A percentile compares a stretch with the other conserved stretches of the same genome.
Conservation (phyloP, 2,888 invertebrate genomes). For the Diplolepis rosae region DNA sequence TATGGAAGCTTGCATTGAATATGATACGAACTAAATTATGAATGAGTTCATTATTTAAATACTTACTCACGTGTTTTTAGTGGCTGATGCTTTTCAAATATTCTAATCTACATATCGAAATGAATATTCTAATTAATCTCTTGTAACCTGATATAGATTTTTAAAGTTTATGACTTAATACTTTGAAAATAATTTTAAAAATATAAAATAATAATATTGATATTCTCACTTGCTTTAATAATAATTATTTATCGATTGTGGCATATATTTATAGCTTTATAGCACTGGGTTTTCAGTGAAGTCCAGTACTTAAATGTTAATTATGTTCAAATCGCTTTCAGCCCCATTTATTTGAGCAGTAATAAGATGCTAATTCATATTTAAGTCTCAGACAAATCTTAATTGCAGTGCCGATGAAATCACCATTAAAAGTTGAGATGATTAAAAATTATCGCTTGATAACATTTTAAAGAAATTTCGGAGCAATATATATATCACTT, state of each 20-base stretch:
- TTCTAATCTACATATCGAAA: background rate
- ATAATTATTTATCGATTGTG: slow-evolving; percentile 18
- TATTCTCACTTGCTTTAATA: slow-evolving; percentile 17
- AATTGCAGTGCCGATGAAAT: background rate
- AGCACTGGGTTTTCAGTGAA: background rate
- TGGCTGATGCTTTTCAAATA: background rate
- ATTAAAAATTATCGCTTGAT: too few relatives aligned
- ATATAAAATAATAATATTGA: too few relatives aligned
- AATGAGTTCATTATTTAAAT: background rate
- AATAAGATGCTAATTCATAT: background rate
- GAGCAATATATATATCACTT: too few relatives aligned
- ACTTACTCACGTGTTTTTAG: background rate
- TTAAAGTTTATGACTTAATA: background rate
- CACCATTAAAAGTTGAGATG: background rate
- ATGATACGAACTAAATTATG: background rate
- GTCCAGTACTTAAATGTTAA: background rate
- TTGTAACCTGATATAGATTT: background rate
- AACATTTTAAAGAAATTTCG: too few relatives aligned
- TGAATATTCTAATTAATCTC: background rate
- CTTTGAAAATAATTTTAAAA: too few relatives aligned
- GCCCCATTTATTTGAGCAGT: background rate
- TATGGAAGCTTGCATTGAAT: background rate
- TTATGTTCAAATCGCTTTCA: slow-evolving; percentile 9
- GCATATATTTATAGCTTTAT: slow-evolving; percentile 13
- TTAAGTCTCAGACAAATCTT: background rate